Percentiles rank a stretch among this genome's conserved stretches.
phyloP scores from a whole-genome alignment of 2,888 invertebrate genomes.

The Parnassius apollo region DNA sequence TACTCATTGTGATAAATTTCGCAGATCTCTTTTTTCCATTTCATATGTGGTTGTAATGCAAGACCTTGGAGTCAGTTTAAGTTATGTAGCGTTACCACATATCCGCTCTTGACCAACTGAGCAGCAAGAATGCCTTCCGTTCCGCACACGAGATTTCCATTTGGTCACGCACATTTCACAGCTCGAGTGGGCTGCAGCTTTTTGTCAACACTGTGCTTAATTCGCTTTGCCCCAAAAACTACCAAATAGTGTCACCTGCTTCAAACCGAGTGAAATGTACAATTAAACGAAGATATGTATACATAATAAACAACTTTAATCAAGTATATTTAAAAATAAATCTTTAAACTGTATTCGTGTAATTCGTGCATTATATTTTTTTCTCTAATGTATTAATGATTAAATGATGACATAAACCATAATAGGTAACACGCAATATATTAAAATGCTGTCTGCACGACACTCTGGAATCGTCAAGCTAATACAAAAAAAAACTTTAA shows the following conservation, averaged over 20 bases:
- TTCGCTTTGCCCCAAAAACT: conserved; percentile 55
- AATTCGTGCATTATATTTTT: too few species aligned
- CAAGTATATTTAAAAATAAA: not conserved
- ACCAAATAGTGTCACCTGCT: conserved; percentile 38
- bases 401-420: too few species aligned
- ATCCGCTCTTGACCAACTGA: conserved; percentile 69
- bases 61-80: conserved; percentile 11
- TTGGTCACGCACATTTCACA: conserved; percentile 50
- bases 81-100: conserved; percentile 53
- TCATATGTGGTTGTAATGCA: conserved; percentile 5
- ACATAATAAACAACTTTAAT: not conserved
- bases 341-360: too few species aligned
- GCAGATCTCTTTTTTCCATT: conserved; percentile 1
- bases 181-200: conserved; percentile 44
- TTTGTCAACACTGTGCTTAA: conserved; percentile 71
- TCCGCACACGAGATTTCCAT: conserved; percentile 72
- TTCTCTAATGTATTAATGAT: too few species aligned
- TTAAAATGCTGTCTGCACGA: too few species aligned
- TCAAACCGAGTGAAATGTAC: conserved; percentile 29
- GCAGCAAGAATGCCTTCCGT: conserved; percentile 66
- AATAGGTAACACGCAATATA: too few species aligned
- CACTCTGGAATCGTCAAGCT: too few species aligned
- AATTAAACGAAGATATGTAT: not conserved
- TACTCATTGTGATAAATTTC: too few species aligned
- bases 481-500: too few species aligned